Percentiles rank a stretch among this genome's conserved stretches.
Conservation (phyloP, 2,888 invertebrate genomes). For the Phorcus lineatus region DNA sequence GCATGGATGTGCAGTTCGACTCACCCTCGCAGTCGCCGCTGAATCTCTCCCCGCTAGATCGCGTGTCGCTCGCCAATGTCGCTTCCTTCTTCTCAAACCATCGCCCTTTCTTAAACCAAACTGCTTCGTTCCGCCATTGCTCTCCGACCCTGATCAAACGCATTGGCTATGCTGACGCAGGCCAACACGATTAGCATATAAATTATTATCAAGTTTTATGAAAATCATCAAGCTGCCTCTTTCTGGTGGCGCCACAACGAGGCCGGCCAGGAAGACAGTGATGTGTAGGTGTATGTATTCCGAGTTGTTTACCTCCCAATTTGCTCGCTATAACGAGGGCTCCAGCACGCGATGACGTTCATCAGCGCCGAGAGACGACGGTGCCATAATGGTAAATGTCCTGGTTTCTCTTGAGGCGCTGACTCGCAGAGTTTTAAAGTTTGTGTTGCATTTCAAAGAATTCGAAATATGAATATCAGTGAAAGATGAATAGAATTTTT, state of each 20-base stretch:
- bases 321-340: background rate
- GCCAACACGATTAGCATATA: background rate
- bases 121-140: constrained; percentile 9
- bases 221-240: background rate
- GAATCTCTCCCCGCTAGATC: constrained; percentile 29
- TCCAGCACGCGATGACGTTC: background rate
- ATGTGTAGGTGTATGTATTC: background rate
- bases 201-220: constrained; percentile 27
- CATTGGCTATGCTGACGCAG: background rate
- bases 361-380: no score
- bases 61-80: constrained; percentile 27
- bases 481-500: no score
- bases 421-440: no score
- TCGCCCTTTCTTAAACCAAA: constrained; percentile 6
- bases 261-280: background rate
- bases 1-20: constrained; percentile 48
- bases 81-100: constrained; percentile 3
- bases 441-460: no score
- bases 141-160: background rate
- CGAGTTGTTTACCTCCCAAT: background rate
- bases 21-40: constrained; percentile 27
- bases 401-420: no score
- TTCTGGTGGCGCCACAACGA: background rate
- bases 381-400: no score
- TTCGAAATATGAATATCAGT: no score